Evolutionary conservation across 2,797 vertebrate species (phyloP).

Genomic region (Podarcis siculus): DNA sequence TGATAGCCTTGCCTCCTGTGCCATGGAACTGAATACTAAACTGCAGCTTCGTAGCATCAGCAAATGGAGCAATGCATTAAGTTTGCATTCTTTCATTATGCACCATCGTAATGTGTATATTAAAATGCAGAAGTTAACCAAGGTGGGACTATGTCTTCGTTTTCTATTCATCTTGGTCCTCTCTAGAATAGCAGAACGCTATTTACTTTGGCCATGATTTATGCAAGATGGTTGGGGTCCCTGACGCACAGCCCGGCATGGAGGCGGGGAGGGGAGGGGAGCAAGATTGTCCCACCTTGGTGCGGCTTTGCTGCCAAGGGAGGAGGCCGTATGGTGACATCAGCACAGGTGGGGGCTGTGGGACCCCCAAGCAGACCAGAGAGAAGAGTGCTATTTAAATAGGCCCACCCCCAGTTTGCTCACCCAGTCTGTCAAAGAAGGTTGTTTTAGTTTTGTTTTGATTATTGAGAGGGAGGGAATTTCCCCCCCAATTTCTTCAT

Average conservation of each 20-base stretch:
- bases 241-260: too few relatives aligned
- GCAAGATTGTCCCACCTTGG: too few relatives aligned
- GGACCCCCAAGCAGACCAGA: too few relatives aligned
- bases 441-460: background rate
- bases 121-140: background rate
- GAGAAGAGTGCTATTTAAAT: background rate
- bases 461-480: background rate
- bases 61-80: conserved; percentile 1
- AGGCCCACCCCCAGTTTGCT: too few relatives aligned
- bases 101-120: background rate
- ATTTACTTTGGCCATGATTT: background rate
- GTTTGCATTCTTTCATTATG: background rate
- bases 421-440: background rate
- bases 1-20: conserved; percentile 54
- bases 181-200: background rate
- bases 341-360: too few relatives aligned
- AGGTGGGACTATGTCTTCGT: background rate
- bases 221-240: background rate
- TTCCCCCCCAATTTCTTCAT: background rate
- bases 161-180: background rate
- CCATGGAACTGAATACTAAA: conserved; percentile 57
- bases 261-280: too few relatives aligned
- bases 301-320: too few relatives aligned
- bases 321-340: too few relatives aligned
- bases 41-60: background rate